Conservation (phyloP, 2,888 invertebrate genomes). For the Seira ritae region DNA sequence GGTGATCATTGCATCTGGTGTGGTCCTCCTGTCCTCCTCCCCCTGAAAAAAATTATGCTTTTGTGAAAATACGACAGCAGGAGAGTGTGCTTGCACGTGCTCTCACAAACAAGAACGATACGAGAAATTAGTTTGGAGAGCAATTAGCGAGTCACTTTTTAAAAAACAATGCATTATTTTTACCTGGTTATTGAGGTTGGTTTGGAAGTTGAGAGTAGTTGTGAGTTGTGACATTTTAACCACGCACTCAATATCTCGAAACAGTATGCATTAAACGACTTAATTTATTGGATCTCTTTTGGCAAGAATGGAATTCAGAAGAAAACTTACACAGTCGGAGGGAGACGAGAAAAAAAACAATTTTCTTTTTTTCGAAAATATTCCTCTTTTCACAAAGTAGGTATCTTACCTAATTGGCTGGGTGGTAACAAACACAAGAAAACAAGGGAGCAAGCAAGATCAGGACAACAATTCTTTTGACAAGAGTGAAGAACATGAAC, state of each 20-base stretch:
- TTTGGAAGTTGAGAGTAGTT: not conserved
- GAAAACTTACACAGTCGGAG: not conserved
- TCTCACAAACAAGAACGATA: not conserved
- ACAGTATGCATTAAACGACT: not conserved
- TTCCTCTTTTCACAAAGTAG: not conserved
- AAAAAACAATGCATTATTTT: not conserved
- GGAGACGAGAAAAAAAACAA: not conserved
- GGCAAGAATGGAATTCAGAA: not conserved
- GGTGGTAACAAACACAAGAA: not conserved
- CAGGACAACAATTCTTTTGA: too few relatives aligned
- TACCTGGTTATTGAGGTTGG: not conserved
- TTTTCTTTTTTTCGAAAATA: not conserved
- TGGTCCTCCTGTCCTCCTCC: not conserved
- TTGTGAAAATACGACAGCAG: not conserved
- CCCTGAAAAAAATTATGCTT: not conserved
- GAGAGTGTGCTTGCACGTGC: conserved; percentile 3
- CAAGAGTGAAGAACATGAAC: not conserved
- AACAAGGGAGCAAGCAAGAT: not conserved
- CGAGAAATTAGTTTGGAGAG: not conserved
- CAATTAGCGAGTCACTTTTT: conserved; percentile 7
- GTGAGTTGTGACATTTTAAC: not conserved
- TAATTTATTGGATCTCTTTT: not conserved
- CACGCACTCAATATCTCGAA: conserved; percentile 1
- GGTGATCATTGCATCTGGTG: not conserved
- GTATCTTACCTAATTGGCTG: not conserved